These are phyloP conservation scores for Dastarcus helophoroides DNA, from an alignment of 2,888 invertebrate species.

Conservation along the genomic window DNA sequence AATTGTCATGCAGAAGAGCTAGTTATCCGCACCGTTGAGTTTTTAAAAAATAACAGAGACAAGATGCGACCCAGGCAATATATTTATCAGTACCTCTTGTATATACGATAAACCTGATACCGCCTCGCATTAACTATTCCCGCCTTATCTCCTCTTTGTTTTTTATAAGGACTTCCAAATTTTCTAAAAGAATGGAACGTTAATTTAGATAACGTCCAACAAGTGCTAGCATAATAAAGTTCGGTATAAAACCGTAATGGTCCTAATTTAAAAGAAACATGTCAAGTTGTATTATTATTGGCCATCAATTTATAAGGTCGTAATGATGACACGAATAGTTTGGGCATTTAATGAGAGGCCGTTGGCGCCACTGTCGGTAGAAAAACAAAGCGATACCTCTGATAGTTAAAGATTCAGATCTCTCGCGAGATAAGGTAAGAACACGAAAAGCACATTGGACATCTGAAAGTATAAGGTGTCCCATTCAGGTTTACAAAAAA, in stretches of 20 bases:
- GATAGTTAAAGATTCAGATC: constrained; percentile 37
- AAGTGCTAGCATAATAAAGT: neutral
- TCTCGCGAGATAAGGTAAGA: constrained; percentile 32
- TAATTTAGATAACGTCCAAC: too few relatives aligned
- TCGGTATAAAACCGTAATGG: neutral
- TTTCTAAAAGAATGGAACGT: too few relatives aligned
- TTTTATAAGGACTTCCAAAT: too few relatives aligned
- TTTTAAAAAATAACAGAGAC: too few relatives aligned
- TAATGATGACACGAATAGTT: constrained; percentile 19
- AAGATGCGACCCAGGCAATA: too few relatives aligned
- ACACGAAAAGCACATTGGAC: constrained; percentile 35
- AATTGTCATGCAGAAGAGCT: too few relatives aligned
- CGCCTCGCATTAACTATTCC: too few relatives aligned
- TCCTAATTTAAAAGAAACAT: constrained; percentile 11
- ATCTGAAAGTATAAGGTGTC: constrained; percentile 30
- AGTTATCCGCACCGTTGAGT: too few relatives aligned
- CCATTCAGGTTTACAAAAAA: constrained; percentile 10
- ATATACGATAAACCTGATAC: too few relatives aligned
- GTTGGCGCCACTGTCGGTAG: constrained; percentile 36
- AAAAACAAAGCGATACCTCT: constrained; percentile 30
- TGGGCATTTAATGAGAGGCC: constrained; percentile 30
- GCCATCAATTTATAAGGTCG: constrained; percentile 10
- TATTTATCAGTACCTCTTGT: too few relatives aligned
- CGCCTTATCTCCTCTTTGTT: too few relatives aligned
- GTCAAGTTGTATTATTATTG: constrained; percentile 10